A percentile compares a stretch with the other conserved stretches of the same genome.
phyloP scores from a whole-genome alignment of 2,888 invertebrate species.

The Oscheius sp. region DNA sequence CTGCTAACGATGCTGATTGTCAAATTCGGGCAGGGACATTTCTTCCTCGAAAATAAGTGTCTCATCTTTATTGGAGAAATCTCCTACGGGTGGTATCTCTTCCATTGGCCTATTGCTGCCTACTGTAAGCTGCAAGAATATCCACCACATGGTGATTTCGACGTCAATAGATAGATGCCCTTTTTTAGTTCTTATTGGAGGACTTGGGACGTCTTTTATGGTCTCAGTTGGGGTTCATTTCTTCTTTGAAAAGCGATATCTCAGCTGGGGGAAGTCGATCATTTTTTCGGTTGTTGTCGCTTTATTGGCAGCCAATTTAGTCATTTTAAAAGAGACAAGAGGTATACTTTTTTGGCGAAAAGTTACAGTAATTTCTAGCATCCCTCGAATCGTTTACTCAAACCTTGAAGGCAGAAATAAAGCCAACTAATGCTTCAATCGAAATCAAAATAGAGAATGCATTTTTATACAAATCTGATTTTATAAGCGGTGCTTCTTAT shows the following conservation, averaged over 20 bases:
- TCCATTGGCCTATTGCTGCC: slow-evolving; percentile 13
- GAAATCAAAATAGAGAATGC: not conserved
- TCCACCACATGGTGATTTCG: not conserved
- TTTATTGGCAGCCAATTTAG: too few relatives aligned
- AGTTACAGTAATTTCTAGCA: too few relatives aligned
- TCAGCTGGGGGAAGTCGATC: not conserved
- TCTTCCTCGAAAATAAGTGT: not conserved
- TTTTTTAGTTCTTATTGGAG: not conserved
- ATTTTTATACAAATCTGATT: not conserved
- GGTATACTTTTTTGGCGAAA: too few relatives aligned
- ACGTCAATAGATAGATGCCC: not conserved
- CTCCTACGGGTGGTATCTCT: slow-evolving; percentile 9
- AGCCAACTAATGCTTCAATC: not conserved
- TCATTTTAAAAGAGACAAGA: too few relatives aligned
- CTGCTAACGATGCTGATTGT: not conserved
- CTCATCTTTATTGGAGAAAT: slow-evolving; percentile 5
- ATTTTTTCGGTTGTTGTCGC: not conserved
- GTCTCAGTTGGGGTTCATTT: not conserved
- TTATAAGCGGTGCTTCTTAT: not conserved
- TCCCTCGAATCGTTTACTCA: too few relatives aligned
- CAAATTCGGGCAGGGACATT: not conserved
- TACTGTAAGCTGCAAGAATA: too few relatives aligned
- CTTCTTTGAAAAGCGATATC: not conserved
- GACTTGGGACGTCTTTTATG: not conserved
- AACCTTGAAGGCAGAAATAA: not conserved